A percentile compares a stretch with the other conserved stretches of the same genome.
Conservation (phyloP, 2,888 invertebrate genomes). For the Thyatira batis region DNA sequence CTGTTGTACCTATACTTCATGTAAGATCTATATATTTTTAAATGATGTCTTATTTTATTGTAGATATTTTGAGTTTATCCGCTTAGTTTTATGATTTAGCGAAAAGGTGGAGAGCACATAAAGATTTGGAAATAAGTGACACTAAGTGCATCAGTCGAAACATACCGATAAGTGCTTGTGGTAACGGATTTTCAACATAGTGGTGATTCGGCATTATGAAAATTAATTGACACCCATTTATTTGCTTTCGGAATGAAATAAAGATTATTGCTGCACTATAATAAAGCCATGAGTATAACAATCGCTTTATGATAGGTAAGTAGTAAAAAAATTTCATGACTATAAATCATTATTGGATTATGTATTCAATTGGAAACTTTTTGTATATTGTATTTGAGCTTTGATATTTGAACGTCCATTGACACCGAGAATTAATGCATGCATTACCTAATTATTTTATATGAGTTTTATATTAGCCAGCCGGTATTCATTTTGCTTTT, state of each 20-base stretch:
- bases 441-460: not conserved
- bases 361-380: not conserved
- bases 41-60: too few species aligned
- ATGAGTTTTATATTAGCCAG: not conserved
- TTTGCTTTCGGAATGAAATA: not conserved
- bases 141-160: not conserved
- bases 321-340: not conserved
- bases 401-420: not conserved
- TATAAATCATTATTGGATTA: conserved; percentile 2
- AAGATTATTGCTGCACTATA: not conserved
- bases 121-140: too few species aligned
- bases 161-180: too few species aligned
- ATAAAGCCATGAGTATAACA: not conserved
- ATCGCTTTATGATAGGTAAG: not conserved
- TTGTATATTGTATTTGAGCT: conserved; percentile 1
- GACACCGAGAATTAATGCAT: not conserved
- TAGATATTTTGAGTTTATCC: too few species aligned
- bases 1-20: not conserved
- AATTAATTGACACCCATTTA: not conserved
- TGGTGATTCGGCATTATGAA: too few species aligned
- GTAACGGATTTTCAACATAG: too few species aligned
- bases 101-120: too few species aligned
- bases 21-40: not conserved
- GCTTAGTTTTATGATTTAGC: too few species aligned
- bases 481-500: too few species aligned